Conservation (phyloP, 2,797 vertebrate genomes). For the Etheostoma nigrum region DNA sequence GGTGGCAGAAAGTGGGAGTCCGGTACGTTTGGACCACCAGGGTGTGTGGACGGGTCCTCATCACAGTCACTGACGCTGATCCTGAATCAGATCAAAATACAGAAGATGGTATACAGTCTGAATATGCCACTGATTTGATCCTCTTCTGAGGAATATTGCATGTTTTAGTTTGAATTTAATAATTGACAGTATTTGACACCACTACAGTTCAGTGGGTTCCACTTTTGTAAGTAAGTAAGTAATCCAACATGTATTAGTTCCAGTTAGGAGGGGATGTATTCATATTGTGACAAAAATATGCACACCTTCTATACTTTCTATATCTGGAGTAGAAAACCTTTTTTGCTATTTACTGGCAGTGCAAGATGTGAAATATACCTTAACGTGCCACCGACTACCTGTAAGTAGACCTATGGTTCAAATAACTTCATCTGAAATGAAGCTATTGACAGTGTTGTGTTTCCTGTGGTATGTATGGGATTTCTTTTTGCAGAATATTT, state of each 20-base stretch:
- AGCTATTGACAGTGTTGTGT: background rate
- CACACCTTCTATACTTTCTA: background rate
- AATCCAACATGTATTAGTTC: background rate
- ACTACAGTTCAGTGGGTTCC: no score
- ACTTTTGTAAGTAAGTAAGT: no score
- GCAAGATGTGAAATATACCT: background rate
- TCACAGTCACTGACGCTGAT: slow-evolving; percentile 72
- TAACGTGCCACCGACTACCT: no score
- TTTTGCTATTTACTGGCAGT: background rate
- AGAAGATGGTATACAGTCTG: background rate
- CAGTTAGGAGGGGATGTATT: background rate
- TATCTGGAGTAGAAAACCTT: background rate
- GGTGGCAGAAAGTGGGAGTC: slow-evolving; percentile 85
- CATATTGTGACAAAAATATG: background rate
- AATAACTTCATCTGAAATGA: no score
- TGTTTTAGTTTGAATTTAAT: background rate
- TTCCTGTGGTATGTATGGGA: background rate
- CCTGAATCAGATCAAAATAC: slow-evolving; percentile 56
- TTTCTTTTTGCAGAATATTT: background rate
- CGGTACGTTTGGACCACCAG: slow-evolving; percentile 85
- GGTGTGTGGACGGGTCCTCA: slow-evolving; percentile 81
- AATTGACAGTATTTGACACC: no score
- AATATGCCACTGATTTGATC: no score
- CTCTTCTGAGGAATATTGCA: no score
- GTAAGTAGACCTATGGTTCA: no score